Conservation (phyloP, 2,888 invertebrate species). For the Pilophorus perplexus region DNA sequence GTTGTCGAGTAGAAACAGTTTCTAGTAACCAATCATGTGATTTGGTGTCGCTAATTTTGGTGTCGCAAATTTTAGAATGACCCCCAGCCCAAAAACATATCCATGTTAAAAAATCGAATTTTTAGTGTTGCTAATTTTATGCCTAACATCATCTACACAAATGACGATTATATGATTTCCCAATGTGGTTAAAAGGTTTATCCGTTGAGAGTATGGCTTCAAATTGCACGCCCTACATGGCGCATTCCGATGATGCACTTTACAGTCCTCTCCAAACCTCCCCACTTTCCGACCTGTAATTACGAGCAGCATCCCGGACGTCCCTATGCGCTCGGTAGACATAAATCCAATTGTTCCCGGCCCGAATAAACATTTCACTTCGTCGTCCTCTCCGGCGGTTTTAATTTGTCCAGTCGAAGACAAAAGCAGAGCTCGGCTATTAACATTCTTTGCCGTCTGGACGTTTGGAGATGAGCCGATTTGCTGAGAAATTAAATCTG, state of each 20-base stretch:
- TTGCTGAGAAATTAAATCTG: not conserved
- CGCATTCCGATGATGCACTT: not conserved
- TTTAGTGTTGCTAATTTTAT: too few relatives aligned
- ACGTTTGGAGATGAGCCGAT: not conserved
- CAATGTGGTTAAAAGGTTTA: too few relatives aligned
- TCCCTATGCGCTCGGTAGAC: not conserved
- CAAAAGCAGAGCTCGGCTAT: not conserved
- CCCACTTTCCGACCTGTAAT: not conserved
- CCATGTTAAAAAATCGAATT: too few relatives aligned
- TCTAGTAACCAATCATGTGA: too few relatives aligned
- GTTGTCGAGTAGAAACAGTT: too few relatives aligned
- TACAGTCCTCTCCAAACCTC: not conserved
- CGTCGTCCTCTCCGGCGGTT: slow-evolving; percentile 1
- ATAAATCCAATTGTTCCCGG: slow-evolving; percentile 10
- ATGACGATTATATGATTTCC: too few relatives aligned
- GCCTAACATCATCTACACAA: too few relatives aligned
- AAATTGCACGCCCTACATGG: too few relatives aligned
- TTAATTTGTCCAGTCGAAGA: slow-evolving; percentile 18
- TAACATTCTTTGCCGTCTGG: slow-evolving; percentile 1
- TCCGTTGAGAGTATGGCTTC: too few relatives aligned
- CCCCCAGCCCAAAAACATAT: too few relatives aligned
- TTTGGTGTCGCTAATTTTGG: too few relatives aligned
- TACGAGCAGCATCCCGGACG: not conserved
- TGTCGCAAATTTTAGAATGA: too few relatives aligned
- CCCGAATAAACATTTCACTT: slow-evolving; percentile 15